Base-by-base conservation (phyloP, 2,797 vertebrate species). In the Psittacula echo region DNA sequence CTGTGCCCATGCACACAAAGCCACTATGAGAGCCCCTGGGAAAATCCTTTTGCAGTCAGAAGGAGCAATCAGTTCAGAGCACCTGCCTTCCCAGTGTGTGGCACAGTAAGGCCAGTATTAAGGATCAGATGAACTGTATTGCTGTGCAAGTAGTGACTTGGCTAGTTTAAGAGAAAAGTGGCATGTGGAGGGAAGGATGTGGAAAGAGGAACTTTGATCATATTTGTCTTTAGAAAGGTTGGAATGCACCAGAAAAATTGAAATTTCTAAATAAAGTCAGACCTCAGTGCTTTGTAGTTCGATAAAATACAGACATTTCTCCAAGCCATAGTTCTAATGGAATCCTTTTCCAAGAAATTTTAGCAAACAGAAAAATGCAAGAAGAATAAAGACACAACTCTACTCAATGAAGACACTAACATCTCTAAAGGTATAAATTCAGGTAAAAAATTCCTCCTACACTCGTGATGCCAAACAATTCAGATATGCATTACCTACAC, bases 121-220 rank as follows among this genome's bases (percentile, higher is more conserved):
- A 45, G 62, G 51, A 77, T 18, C 37, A 34, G 60, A 22, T 26
- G 39, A 54, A 54, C 23, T 13, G 39, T 27, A 61, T 19, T 29
- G 8, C 7, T 39, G 34, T 2, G 22, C 30, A n/a, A 56, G 19
- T 24, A 45, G 11, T 39, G 61, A 50, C 0, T 22, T n/a, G 42
- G 11, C 9, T 84, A 47, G 23, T 66, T 56, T 42, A 45, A 86
- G 58, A 64, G n/a, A 48, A 87, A 71, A 75, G 48, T 4, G 9
- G 8, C 0, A 0, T 0, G 0, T 0, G 3, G 6, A 4, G 3
- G 5, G 3, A 45, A 53, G 67, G 24, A 87, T 0, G 1, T 11
- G 12, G 21, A 39, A 75, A 78, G 39, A 68, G 23, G 8, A 74
- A 37, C 42, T 90, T 81, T 14, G 27, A 64, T 54, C 5, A 3